Evolutionary conservation across 2,113 vertebrate species (phyloP), one percentile per base, ranked within the genome.

Genomic region (Protomyctophum bolini): DNA sequence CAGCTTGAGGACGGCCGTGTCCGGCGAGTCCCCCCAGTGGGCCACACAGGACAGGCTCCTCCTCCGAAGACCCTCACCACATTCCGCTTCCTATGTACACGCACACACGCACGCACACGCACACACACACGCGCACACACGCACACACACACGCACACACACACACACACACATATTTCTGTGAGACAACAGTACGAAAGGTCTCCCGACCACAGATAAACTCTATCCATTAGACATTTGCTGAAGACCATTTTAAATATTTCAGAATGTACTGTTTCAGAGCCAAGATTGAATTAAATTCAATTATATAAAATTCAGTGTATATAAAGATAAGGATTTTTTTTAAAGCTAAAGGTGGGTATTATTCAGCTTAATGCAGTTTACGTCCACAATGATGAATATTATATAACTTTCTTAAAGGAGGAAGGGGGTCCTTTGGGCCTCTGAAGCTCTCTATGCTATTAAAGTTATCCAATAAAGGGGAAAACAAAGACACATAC

Each of bases 21-120:
- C 86, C 6, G 92, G 73, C 67, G 77, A 8, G 45, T 92, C 91
- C 0, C 94, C 93, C 84, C 90, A 92, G 7, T 97, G 94, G 60
- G 94, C 93, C 12, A 95, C 65, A 50, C 98, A 99, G 0, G 94
- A 94, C 45, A 95, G 87, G 70, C 92, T 96, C 65, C 97, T 95
- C 59, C 84, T 85, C 57, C 94, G 94, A 9, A 94, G 50, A 56
- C 97, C 98, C 57, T 98, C 96, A 4, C 97, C 98, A 69, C 98
- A 99, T 10, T 96, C 94, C 63, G 96, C 98, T 21, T 92, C 95
- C 98, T 99, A 70, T 0, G 12, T 29, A 86, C 52, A 76, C 72
- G 50, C 48, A 51, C 7, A 14, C 48, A 45, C 21, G 52, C 21
- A 45, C 58, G 33, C 21, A 47, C 9, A 9, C 58, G 2, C 0